A percentile compares a stretch with the other conserved stretches of the same genome.
phyloP scores from a whole-genome alignment of 2,113 vertebrate genomes.

The Arenaria interpres region DNA sequence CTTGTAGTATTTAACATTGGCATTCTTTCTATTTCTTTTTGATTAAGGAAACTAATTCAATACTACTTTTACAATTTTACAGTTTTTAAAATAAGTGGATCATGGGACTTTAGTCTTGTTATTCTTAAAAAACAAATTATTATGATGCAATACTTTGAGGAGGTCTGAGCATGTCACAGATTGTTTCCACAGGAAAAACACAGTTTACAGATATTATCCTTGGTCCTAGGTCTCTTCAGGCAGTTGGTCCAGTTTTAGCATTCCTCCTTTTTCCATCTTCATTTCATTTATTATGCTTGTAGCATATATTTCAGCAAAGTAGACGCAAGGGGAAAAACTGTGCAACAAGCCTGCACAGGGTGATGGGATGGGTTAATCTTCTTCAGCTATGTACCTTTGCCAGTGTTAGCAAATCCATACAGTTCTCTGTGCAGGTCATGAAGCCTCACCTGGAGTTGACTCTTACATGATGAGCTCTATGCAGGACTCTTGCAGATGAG shows the following conservation, averaged over 20 bases:
- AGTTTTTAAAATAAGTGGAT: not conserved
- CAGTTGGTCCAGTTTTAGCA: not conserved
- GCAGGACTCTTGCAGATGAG: not conserved
- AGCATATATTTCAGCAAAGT: not conserved
- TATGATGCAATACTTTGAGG: not conserved
- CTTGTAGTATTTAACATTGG: not conserved
- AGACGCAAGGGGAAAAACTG: not conserved
- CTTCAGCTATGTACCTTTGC: not conserved
- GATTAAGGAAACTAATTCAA: not conserved
- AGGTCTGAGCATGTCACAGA: not conserved
- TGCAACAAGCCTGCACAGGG: not conserved
- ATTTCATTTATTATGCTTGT: not conserved
- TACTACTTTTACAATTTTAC: not conserved
- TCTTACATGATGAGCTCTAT: not conserved
- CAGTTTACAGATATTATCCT: not conserved
- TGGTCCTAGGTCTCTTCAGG: not conserved
- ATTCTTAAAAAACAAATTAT: not conserved
- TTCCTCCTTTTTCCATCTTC: not conserved
- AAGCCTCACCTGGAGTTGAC: not conserved
- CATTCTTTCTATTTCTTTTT: not conserved
- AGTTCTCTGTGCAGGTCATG: rapidly evolving
- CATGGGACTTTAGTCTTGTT: not conserved
- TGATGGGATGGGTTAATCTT: not conserved
- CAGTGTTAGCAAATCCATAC: not conserved
- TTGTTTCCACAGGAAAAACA: not conserved